These are phyloP conservation scores for Loriculus beryllinus DNA, from an alignment of 2,797 vertebrate species.

Conservation along the genomic window DNA sequence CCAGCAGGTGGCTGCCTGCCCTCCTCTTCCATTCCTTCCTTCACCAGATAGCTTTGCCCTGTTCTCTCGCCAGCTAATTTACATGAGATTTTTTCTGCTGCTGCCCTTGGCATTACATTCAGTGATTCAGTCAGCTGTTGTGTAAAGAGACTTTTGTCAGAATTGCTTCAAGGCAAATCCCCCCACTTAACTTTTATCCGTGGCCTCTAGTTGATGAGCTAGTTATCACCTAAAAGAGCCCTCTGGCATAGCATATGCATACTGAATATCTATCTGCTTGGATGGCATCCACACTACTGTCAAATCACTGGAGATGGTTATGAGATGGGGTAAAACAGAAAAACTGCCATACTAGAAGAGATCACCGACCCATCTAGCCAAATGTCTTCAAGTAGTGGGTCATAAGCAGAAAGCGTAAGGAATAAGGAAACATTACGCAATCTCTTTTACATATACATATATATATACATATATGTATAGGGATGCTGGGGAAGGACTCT, in stretches of 20 bases:
- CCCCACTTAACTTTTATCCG: constrained; percentile 18
- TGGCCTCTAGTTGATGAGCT: constrained; percentile 50
- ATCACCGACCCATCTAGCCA: background rate
- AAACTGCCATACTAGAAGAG: background rate
- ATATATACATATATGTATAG: background rate
- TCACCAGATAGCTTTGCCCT: constrained; percentile 32
- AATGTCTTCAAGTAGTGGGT: background rate
- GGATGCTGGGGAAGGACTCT: too few relatives aligned
- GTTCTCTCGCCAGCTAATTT: constrained; percentile 53
- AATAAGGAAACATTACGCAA: background rate
- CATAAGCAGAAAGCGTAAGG: background rate
- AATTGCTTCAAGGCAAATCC: constrained; percentile 56
- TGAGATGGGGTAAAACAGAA: background rate
- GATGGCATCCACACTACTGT: constrained; percentile 16
- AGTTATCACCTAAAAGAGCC: constrained; percentile 58
- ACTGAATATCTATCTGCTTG: constrained; percentile 19
- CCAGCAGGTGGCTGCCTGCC: constrained; percentile 16
- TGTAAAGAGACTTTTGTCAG: constrained; percentile 42
- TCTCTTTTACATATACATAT: background rate
- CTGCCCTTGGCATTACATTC: constrained; percentile 49
- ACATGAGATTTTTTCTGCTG: constrained; percentile 18
- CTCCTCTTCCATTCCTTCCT: constrained; percentile 4
- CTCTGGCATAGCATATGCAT: constrained; percentile 19
- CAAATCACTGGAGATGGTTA: constrained; percentile 18
- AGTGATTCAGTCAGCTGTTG: constrained; percentile 42